Evolutionary conservation across 1,140 invertebrate species (phyloP), one percentile per base, ranked within the genome.

Genomic region (Phenacoccus solenopsis): DNA sequence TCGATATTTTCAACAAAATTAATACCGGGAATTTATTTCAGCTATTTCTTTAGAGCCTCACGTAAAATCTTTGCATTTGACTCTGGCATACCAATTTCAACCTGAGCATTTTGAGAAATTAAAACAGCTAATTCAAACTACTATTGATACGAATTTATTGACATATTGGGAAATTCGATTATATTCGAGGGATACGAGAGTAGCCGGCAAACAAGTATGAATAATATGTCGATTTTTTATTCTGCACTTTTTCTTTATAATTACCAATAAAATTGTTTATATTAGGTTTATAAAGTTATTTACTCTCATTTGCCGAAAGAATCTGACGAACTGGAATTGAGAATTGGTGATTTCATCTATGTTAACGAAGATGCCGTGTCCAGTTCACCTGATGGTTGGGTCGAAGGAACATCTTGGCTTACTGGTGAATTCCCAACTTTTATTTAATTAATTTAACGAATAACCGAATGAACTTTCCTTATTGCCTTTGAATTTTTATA

Each of bases 41-140:
- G 87, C 85, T 57, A 84, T 88, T 71, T 84, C 82, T 75, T 77
- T 89, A 70, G 88, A 91, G 76, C 85, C 88, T 0, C 87, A 90
- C 75, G 86, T 88, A 22, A 93, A 94, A 79, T 90, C 90, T 13
- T 80, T 94, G 16, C 92, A 95, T 77, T 80, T 96, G 72, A 93
- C 92, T 1, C 79, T 95, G 73, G 91, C 92, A 3, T 94, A 94
- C 81, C 90, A 93, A 79, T 94, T 94, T 78, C 84, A 86, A 21
- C 80, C 83, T 69, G 81, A 82, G 24, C 85, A 89, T 28, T 93
- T 87, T 76, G 83, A 87, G 72, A 78, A 83, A 27, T 81, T 96
- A 22, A 87, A 90, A 78, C 79, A 79, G 12, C 81, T 93, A 74
- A 89, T 91, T 27, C 85, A 89, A 74, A 72, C 73, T 9, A 82